A percentile compares a stretch with the other conserved stretches of the same genome.
Conservation (phyloP, 2,888 invertebrate species). For the Myopa tessellatipennis region DNA sequence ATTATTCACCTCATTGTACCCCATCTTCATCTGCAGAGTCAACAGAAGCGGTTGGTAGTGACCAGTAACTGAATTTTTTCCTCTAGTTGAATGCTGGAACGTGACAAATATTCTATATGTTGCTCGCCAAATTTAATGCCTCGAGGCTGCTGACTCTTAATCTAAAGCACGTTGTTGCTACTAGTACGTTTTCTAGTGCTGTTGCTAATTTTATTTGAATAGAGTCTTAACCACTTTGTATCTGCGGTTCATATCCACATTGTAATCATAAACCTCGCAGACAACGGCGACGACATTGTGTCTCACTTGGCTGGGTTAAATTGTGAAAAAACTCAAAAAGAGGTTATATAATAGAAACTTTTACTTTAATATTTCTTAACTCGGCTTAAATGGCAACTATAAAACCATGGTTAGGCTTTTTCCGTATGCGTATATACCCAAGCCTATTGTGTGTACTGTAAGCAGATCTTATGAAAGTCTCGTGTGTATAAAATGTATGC, state of each 20-base stretch:
- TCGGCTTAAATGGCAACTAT: background rate
- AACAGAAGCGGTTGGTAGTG: background rate
- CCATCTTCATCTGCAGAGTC: background rate
- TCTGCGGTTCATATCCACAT: background rate
- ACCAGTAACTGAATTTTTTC: conserved; percentile 21
- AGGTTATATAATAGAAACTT: background rate
- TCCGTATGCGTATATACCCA: background rate
- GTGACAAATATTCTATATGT: conserved; percentile 51
- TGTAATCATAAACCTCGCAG: conserved; percentile 32
- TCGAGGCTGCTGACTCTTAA: conserved; percentile 15
- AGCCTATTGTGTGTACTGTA: background rate
- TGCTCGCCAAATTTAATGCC: conserved; percentile 26
- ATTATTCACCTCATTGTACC: too few species aligned
- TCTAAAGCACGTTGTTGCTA: conserved; percentile 11
- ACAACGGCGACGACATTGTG: conserved; percentile 30
- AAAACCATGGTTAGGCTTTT: background rate
- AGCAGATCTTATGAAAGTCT: background rate
- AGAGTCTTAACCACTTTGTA: background rate
- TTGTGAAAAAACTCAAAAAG: conserved; percentile 4
- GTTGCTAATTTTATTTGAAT: background rate
- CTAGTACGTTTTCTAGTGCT: background rate
- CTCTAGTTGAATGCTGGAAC: conserved; percentile 47
- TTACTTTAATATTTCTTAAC: background rate
- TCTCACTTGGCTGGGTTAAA: conserved; percentile 34
- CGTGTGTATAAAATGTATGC: too few species aligned